phyloP scores from a whole-genome alignment of 2,888 invertebrate species.

The Lamproptera curius region DNA sequence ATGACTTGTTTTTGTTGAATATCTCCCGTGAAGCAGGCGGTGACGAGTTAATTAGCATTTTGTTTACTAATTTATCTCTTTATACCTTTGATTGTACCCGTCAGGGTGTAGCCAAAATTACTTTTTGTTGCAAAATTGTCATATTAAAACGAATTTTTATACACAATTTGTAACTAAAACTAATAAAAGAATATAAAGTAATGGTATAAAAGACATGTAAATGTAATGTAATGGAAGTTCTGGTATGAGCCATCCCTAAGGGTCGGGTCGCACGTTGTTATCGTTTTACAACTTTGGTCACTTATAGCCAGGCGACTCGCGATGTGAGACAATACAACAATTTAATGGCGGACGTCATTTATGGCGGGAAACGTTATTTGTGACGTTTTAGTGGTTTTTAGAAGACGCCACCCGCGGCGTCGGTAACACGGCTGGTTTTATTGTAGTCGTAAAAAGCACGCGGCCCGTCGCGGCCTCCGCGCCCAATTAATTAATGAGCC shows the following conservation, averaged over 20 bases:
- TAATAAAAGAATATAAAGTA: too few species aligned
- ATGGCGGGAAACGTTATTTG: conserved; percentile 25
- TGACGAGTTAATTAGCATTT: not conserved
- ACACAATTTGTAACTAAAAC: too few species aligned
- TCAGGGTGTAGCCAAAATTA: too few species aligned
- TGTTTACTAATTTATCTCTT: too few species aligned
- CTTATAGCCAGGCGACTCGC: not conserved
- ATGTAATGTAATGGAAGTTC: too few species aligned
- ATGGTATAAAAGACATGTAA: too few species aligned
- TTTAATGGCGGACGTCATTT: conserved; percentile 28
- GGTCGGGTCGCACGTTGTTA: too few species aligned
- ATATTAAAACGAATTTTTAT: too few species aligned
- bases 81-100: too few species aligned
- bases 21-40: not conserved
- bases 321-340: conserved; percentile 15
- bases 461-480: conserved; percentile 52
- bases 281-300: too few species aligned
- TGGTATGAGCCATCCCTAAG: too few species aligned
- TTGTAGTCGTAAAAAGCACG: conserved; percentile 61
- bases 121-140: too few species aligned
- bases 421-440: conserved; percentile 50
- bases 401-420: conserved; percentile 47
- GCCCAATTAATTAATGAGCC: conserved; percentile 70
- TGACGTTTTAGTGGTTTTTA: conserved; percentile 29
- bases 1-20: conserved; percentile 32